Base-by-base conservation (phyloP, 2,888 invertebrate species). In the Amphipoea lucens region DNA sequence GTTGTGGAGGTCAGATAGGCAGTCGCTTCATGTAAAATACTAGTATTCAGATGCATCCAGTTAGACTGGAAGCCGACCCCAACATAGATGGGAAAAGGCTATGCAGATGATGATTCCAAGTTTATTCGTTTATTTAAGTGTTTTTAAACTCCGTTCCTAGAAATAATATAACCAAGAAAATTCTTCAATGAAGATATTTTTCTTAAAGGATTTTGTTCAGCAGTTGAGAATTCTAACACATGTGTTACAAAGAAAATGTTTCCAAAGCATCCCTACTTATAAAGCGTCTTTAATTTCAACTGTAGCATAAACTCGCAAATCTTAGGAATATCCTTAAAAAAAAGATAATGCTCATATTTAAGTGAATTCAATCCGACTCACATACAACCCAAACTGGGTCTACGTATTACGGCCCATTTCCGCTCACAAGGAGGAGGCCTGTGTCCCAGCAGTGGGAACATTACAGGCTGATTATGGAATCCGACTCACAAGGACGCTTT, bases 331-430 rank as follows among this genome's bases (percentile, higher is more conserved):
- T 77, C 45, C n/a, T n/a, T n/a, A n/a, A n/a, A 45, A 78, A 83
- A n/a, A 67, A 76, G 40, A 42, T 66, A 68, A 76, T 62, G 62
- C 63, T 81, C 62, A 78, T 87, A 81, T 82, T 79, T 79, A 84
- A 79, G 74, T 79, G 71, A 74, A 89, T 77, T 73, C 63, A 84
- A 79, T 80, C 45, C 36, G 7, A 57, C 36, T 62, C 48, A 65
- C 75, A 80, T 20, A 51, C 17, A 51, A 51, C 17, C 51, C 51
- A 20, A 51, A 51, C 51, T 51, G 17, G 6, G 51, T 17, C 6
- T 6, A 17, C 17, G 23, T 57, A 57, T 23, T 20, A 51, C 51
- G 6, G 57, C 23, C 57, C 23, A 4, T n/a, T 23, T 23, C 23
- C 9, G 57, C 57, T 23, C 57, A n/a, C 57, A 23, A 9, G 23